Evolutionary conservation across 2,888 invertebrate genomes (phyloP), one percentile per base, ranked within the genome.

Genomic region (Odontothrips loti): DNA sequence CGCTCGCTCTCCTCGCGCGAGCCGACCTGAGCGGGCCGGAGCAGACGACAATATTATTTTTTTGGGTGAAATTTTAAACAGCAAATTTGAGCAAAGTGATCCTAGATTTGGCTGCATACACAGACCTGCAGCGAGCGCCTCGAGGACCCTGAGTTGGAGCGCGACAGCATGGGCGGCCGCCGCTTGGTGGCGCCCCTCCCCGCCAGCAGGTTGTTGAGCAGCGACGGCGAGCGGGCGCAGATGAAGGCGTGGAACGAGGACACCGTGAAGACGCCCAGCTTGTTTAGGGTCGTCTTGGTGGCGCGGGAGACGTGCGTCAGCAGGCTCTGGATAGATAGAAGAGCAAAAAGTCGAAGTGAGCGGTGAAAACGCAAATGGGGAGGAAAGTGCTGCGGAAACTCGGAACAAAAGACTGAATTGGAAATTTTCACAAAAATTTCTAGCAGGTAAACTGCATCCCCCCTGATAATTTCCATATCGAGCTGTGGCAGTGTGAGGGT

Each of bases 231-330:
- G 84, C 98, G 93, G 82, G 98, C 97, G 88, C 97, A 97, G 85
- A 98, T 97, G 88, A 97, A 96, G 84, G 98, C 98, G 89, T 98
- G 98, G 90, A 98, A 97, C 84, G 97, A 97, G 82, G 97, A 98
- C 85, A 98, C 98, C 81, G 97, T 98, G 91, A 98, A 98, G 85
- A 98, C 97, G 83, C 98, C 98, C 86, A 98, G 90, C 87, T 97
- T 95, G 90, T 97, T 97, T 86, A 98, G 90, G 80, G 96, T 96
- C 86, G 94, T 94, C 90, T 98, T 98, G 84, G 98, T 97, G 85
- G 95, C 94, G 85, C 97, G 94, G 47, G 97, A 97, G 83, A 97
- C 97, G 90, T 97, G 96, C 82, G 97, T 96, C 86, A 98, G 91
- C 86, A 98, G 90, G 84, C 96, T 97, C 98, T 98, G 93, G 6